These are phyloP conservation scores for Tangara arthus DNA, from an alignment of 2,797 vertebrate genomes.

Conservation along the genomic window DNA sequence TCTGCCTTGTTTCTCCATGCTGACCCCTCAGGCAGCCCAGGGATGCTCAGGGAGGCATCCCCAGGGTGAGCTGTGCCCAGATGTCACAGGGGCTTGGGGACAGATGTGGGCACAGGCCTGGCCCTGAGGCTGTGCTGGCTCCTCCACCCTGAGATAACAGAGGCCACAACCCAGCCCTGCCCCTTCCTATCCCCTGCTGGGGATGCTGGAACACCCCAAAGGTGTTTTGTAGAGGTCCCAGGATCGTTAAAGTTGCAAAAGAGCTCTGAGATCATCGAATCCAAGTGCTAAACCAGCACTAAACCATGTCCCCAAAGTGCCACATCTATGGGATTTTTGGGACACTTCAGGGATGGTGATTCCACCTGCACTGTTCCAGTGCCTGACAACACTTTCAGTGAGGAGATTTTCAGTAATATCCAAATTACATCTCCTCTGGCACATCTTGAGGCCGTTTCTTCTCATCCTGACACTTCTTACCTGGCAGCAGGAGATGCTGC, in stretches of 20 bases:
- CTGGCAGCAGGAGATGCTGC: neutral
- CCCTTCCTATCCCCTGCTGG: neutral
- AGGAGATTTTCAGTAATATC: neutral
- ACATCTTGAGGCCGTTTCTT: neutral
- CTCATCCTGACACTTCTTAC: neutral
- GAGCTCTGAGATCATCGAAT: fast-evolving
- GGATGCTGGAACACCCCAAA: fast-evolving
- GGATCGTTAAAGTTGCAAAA: fast-evolving
- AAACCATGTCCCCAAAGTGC: fast-evolving
- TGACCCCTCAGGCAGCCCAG: neutral
- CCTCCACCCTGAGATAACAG: neutral
- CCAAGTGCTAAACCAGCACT: neutral
- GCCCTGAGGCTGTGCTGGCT: fast-evolving
- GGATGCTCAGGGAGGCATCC: neutral
- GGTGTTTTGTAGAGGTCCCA: neutral
- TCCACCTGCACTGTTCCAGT: neutral
- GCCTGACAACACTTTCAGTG: neutral
- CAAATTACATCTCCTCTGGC: neutral
- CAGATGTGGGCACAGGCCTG: neutral
- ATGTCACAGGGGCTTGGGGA: neutral
- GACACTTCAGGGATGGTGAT: neutral
- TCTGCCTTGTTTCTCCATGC: neutral
- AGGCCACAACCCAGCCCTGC: neutral
- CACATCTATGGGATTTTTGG: fast-evolving
- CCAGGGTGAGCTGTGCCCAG: fast-evolving